phyloP scores from a whole-genome alignment of 2,797 vertebrate species.

The Channallabes apus region DNA sequence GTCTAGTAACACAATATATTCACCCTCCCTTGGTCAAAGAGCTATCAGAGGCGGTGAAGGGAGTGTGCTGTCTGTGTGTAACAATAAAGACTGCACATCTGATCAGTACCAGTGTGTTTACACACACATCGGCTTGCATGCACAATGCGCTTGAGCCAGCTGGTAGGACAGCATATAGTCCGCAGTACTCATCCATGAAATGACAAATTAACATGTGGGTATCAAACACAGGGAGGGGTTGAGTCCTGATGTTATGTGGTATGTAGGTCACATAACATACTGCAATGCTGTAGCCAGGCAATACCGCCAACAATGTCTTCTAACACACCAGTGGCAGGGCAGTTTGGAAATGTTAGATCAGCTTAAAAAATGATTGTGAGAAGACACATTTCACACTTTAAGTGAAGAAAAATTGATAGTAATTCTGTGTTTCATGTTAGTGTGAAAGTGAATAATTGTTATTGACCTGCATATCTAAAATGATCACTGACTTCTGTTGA shows the following conservation, averaged over 20 bases:
- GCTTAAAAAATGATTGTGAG: neutral
- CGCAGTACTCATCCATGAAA: conserved; percentile 45
- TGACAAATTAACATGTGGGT: conserved; percentile 52
- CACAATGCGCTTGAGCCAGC: conserved; percentile 39
- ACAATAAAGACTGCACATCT: conserved; percentile 58
- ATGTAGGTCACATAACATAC: neutral
- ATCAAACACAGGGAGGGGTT: conserved; percentile 1
- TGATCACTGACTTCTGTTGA: neutral
- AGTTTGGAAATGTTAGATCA: neutral
- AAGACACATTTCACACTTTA: neutral
- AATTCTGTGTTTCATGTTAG: neutral
- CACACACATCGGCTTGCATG: conserved; percentile 36
- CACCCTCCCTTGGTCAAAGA: conserved; percentile 60
- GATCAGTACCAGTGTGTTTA: conserved; percentile 41
- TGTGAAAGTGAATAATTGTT: neutral
- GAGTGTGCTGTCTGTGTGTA: conserved; percentile 58
- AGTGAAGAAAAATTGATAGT: neutral
- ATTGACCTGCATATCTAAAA: neutral
- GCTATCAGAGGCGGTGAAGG: conserved; percentile 31
- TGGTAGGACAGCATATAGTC: conserved; percentile 44
- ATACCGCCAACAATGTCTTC: neutral
- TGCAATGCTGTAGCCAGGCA: neutral
- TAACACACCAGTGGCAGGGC: neutral
- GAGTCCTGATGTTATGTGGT: neutral
- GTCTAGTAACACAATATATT: conserved; percentile 59